Percentiles rank a stretch among this genome's conserved stretches.
These are phyloP conservation scores for Ictalurus furcatus DNA, from an alignment of 2,113 vertebrate genomes.

Conservation along the genomic window DNA sequence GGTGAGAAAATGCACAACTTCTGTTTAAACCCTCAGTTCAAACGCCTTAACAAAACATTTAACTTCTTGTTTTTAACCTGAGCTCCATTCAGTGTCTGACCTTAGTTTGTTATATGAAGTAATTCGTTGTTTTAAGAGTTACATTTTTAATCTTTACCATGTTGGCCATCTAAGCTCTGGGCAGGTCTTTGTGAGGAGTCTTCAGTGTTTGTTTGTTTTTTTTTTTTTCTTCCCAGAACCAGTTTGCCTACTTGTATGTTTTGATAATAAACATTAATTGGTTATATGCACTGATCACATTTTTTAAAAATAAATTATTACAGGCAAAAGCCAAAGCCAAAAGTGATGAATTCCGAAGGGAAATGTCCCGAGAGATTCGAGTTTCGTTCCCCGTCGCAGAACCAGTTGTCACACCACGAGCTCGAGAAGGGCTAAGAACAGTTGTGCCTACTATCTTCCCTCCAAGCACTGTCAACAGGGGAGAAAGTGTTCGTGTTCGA, in stretches of 20 bases:
- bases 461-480: constrained; percentile 80
- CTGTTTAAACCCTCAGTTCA: neutral
- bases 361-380: constrained; percentile 81
- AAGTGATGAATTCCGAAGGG: constrained; percentile 88
- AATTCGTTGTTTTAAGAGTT: neutral
- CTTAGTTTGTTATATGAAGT: neutral
- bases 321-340: constrained; percentile 90
- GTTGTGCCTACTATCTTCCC: constrained; percentile 82
- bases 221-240: neutral
- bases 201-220: neutral
- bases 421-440: constrained; percentile 88
- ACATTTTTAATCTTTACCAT: neutral
- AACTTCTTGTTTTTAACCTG: neutral
- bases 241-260: neutral
- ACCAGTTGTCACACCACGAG: constrained; percentile 84
- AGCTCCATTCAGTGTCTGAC: neutral
- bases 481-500: constrained; percentile 71
- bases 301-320: neutral
- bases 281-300: neutral
- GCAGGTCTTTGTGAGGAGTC: neutral
- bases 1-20: constrained; percentile 69
- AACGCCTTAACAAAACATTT: neutral
- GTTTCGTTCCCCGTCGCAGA: constrained; percentile 87
- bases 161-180: neutral
- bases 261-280: neutral